Base-by-base conservation (phyloP, 1,140 invertebrate species). In the Goniozus legneri region DNA sequence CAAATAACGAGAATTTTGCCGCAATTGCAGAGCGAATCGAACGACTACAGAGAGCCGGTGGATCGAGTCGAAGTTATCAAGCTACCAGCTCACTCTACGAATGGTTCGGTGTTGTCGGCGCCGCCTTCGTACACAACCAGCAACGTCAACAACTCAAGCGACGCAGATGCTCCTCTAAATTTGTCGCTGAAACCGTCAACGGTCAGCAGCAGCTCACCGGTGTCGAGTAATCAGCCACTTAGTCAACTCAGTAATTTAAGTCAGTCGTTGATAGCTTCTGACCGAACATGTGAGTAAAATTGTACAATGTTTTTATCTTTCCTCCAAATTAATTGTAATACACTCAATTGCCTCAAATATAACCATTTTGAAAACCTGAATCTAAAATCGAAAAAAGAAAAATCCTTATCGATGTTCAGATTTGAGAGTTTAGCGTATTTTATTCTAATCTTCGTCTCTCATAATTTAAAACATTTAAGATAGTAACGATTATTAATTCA, bases 41-140 rank as follows among this genome's bases (percentile, higher is more conserved):
- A 58, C 47, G 71, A 74, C 20, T 73, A 69, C 48, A 57, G 69
- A 38, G 71, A 74, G 19, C 32, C 67, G 8, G 60, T 71, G 50
- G 87, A 82, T 80, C 80, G 79, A 8, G 87, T 89, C 18, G 87
- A 90, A 64, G 85, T 89, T 44, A 89, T 89, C 52, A 87, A 88
- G 63, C 64, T 89, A 59, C 86, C 85, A 10, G 81, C 82, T 2
- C 75, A 75, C 34, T 72, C 71, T 49, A 75, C 67, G 14, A 75
- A 75, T 52, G 80, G 80, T 18, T 76, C 79, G 13, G 59, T 73
- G 24, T 32, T 80, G 48, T 67, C 76, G 13, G 71, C 71, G 19
- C 69, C 65, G 14, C 60, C 62, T 46, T 67, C 62, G 49, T 77
- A 56, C 67, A 79, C 56, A 54, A 79, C 46, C 47, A 70, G 44